These are phyloP conservation scores for Acomys russatus DNA, from an alignment of 2,797 vertebrate species.

Conservation along the genomic window DNA sequence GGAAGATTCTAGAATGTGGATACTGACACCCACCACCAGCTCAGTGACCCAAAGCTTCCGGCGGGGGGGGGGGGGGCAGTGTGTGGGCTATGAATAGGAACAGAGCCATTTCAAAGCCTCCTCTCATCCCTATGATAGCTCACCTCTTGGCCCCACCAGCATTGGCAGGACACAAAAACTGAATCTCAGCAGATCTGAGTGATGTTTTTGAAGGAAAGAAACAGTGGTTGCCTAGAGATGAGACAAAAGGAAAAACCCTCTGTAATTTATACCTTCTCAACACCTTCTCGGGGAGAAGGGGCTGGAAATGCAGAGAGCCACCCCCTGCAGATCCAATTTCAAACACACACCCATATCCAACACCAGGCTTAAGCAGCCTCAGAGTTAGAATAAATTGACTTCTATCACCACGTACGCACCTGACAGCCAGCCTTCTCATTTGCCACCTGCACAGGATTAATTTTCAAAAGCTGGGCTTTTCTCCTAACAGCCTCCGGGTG, in stretches of 20 bases:
- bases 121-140: neutral
- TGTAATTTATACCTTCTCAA: constrained; percentile 78
- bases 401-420: rapidly evolving
- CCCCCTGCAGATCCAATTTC: constrained; percentile 64
- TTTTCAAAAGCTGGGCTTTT: constrained; percentile 55
- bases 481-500: neutral
- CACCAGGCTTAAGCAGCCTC: neutral
- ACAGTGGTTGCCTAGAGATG: constrained; percentile 79
- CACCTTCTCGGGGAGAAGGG: constrained; percentile 57
- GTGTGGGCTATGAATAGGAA: neutral
- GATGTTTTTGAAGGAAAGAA: constrained; percentile 61
- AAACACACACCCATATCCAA: neutral
- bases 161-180: constrained; percentile 21
- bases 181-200: constrained; percentile 19
- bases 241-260: constrained; percentile 81
- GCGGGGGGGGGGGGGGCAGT: too few relatives aligned
- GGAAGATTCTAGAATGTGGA: rapidly evolving
- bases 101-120: too few relatives aligned
- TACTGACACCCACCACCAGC: rapidly evolving
- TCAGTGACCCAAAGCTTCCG: neutral
- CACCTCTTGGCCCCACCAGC: neutral
- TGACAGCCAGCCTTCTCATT: neutral
- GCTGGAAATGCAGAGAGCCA: constrained; percentile 66
- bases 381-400: neutral
- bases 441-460: neutral